Evolutionary conservation across 2,888 invertebrate genomes (phyloP), one percentile per base, ranked within the genome.

Genomic region (Cheiracanthium punctorium): DNA sequence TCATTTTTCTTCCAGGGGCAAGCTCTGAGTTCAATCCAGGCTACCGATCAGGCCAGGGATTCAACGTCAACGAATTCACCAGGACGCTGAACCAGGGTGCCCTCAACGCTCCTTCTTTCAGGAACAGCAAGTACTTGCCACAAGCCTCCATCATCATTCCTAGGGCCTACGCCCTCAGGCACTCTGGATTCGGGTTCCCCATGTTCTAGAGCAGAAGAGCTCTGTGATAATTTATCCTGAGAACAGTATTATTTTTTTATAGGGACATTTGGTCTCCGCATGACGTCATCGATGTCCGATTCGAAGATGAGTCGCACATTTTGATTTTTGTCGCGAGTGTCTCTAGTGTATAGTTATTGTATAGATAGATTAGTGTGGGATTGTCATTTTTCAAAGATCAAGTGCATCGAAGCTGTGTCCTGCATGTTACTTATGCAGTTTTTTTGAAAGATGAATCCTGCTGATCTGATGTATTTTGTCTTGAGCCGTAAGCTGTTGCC

Each of bases 21-120:
- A 24, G 24, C 37, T 48, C 70, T 1, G 70, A 32, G 7, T 72
- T 79, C 37, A 28, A 28, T 28, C 84, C 84, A 41, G 74, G 79
- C 5, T 74, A 37, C 64, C 30, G 84, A 69, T 85, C 84, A 12
- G 84, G 80, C 7, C 86, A 80, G 29, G 70, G 71, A 20, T 80
- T 80, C 76, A 86, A 80, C 37, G 67, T 86, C 76, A 86, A 86
- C 37, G 86, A 80, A 0, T 86, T 86, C 48, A 86, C 86, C 33
- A 24, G 86, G 24, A 70, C 71, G 37, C 58, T 86, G 24, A 86
- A 86, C 52, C 86, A 86, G 14, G 43, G 58, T 10, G 80, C 48
- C 0, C 73, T 43, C 64, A 74, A 71, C 28, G 71, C 28, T 2
- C 86, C 86, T n/a, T 37, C 86, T 8, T 80, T 76, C 32, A 71